A percentile compares a stretch with the other conserved stretches of the same genome.
Evolutionary conservation across 2,888 invertebrate species (phyloP).

Genomic region (Conomelus anceps): DNA sequence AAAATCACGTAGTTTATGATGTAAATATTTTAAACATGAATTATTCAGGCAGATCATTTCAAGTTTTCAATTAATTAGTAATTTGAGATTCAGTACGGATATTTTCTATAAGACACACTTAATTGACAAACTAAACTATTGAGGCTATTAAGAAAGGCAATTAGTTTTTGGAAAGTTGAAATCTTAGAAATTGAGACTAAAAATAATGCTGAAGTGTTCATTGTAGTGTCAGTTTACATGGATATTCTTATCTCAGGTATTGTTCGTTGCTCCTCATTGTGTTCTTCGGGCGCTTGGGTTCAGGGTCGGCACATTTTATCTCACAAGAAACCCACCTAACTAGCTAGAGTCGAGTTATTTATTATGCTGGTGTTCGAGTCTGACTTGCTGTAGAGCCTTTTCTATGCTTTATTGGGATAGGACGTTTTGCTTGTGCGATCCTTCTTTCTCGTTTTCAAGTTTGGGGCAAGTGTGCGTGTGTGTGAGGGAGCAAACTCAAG

Average conservation of each 20-base stretch:
- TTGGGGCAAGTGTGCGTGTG: neutral
- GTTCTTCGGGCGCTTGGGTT: neutral
- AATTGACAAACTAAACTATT: too few species aligned
- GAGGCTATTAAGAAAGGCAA: too few species aligned
- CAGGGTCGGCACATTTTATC: neutral
- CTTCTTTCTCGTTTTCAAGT: neutral
- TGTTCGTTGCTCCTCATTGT: neutral
- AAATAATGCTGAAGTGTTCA: neutral
- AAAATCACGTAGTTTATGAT: too few species aligned
- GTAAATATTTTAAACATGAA: too few species aligned
- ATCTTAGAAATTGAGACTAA: neutral
- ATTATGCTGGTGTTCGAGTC: neutral
- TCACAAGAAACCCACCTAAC: neutral
- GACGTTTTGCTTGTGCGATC: neutral
- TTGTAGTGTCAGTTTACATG: neutral
- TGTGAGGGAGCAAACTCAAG: neutral
- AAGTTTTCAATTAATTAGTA: too few species aligned
- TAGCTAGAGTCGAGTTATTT: neutral
- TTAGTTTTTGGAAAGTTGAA: too few species aligned
- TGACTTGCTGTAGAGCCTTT: neutral
- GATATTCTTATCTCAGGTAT: neutral
- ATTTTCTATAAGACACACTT: too few species aligned
- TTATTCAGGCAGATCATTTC: too few species aligned
- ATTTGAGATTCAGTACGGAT: too few species aligned
- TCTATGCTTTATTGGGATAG: neutral